Base-by-base conservation (phyloP, 2,888 invertebrate genomes). In the Oscheius sp. region DNA sequence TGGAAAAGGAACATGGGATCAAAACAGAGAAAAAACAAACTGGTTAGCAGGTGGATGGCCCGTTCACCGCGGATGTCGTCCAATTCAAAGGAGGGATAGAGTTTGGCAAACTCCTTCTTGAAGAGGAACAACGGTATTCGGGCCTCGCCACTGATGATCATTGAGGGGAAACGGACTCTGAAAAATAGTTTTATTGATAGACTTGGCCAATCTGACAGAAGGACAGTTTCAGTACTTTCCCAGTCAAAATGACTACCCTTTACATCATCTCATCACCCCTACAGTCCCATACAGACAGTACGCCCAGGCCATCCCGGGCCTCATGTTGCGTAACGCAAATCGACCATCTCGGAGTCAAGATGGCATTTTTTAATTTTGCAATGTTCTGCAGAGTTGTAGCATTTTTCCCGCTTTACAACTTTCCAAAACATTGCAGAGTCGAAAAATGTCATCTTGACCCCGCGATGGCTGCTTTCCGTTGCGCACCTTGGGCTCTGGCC, bases 111-210 rank as follows among this genome's bases (percentile, higher is more conserved):
- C 13, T 11, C 3, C 1, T 35, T 51, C 42, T 37, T 55, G 37
- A 68, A 37, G 7, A 58, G 57, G 7, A 1, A 5, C 1, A 70
- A 47, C 29, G 70, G 70, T 5, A 70, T 42, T n/a, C 59, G n/a
- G 2, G 70, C 58, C 58, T 70, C 70, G n/a, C 70, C 70, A 32
- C 42, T n/a, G 59, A 59, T 50, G 21, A 59, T 32, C 58, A 70
- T 70, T 11, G 70, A 57, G 5, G 70, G 58, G 47, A 70, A 32
- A 7, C 57, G 10, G 48, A 55, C 10, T 11, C 70, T 70, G 47
- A 58, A 70, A 70, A 47, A 21, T 21, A 21, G 21, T 21, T 21
- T 21, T 21, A 21, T 21, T 2, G 53, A 51, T 10, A 3, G 5
- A 7, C 21, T 51, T 51, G 3, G 3, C 21, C 3, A 2, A 13